A percentile compares a stretch with the other conserved stretches of the same genome.
Conservation (phyloP, 2,797 vertebrate species). For the Dendrocincla fuliginosa region DNA sequence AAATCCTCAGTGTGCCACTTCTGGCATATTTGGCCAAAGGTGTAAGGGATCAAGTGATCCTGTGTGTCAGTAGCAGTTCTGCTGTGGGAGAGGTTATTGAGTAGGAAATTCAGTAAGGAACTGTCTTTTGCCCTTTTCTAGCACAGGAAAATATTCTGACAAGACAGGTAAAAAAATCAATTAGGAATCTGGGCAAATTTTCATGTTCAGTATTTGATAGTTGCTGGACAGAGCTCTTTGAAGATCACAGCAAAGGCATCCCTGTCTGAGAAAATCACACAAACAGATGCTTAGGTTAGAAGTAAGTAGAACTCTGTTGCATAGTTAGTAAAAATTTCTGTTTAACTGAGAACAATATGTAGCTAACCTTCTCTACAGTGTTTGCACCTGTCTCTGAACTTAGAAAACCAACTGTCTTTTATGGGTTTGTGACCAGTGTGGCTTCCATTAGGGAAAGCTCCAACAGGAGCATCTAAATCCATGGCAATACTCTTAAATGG, state of each 20-base stretch:
- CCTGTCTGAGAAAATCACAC: not conserved
- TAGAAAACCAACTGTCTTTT: not conserved
- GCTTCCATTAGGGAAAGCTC: constrained; percentile 28
- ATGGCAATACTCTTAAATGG: constrained; percentile 24
- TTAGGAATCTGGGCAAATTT: not conserved
- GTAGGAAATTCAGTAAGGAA: not conserved
- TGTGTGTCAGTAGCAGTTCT: not conserved
- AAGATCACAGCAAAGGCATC: not conserved
- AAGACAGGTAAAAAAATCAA: not conserved
- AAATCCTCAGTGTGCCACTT: not conserved
- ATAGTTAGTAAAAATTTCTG: not conserved
- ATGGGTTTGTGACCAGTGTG: constrained; percentile 9
- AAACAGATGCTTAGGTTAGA: not conserved
- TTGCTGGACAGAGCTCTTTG: not conserved
- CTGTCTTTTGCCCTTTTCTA: not conserved
- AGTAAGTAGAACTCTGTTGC: not conserved
- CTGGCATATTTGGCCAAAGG: not conserved
- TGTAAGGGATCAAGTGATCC: not conserved
- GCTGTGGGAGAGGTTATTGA: not conserved
- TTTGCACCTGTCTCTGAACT: not conserved
- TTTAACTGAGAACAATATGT: not conserved
- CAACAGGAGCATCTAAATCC: constrained; percentile 18
- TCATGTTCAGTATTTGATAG: not conserved
- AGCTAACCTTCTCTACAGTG: not conserved
- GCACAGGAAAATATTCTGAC: not conserved